phyloP scores from a whole-genome alignment of 1,140 invertebrate genomes.

The Meloidogyne hapla region DNA sequence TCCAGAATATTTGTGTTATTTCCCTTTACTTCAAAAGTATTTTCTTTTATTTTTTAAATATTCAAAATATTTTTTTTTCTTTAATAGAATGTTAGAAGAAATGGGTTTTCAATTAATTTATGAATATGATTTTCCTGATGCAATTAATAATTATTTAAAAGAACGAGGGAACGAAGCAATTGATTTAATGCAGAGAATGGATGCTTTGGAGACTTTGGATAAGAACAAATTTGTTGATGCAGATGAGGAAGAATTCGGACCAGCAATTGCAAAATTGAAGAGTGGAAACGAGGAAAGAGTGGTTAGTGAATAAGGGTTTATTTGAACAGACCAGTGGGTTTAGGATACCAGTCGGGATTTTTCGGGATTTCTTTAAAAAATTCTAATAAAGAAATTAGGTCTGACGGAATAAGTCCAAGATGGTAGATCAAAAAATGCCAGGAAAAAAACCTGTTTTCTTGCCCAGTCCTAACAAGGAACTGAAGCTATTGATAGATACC shows the following conservation, averaged over 20 bases:
- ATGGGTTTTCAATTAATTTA: constrained; percentile 78
- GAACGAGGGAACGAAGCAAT: constrained; percentile 68
- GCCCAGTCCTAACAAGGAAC: too few relatives aligned
- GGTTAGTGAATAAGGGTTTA: too few relatives aligned
- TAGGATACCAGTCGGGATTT: too few relatives aligned
- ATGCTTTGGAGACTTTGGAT: constrained; percentile 71
- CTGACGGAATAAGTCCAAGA: too few relatives aligned
- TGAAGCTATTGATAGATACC: too few relatives aligned
- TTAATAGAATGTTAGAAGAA: constrained; percentile 74
- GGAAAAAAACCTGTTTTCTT: too few relatives aligned
- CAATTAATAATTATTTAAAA: constrained; percentile 72
- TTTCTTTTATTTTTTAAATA: constrained; percentile 43
- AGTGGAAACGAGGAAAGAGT: neutral
- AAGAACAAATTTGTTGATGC: constrained; percentile 7
- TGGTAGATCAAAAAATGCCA: too few relatives aligned
- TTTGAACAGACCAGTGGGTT: too few relatives aligned
- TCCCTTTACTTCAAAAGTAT: constrained; percentile 78
- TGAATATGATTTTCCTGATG: constrained; percentile 77
- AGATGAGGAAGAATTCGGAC: constrained; percentile 31
- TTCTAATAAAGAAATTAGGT: too few relatives aligned
- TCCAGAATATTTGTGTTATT: constrained; percentile 94
- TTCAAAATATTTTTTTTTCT: constrained; percentile 53
- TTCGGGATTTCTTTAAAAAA: too few relatives aligned
- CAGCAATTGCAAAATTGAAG: constrained; percentile 20
- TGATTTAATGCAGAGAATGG: constrained; percentile 75